Evolutionary conservation across 2,888 invertebrate species (phyloP), one percentile per base, ranked within the genome.

Genomic region (Cephalotes varians): DNA sequence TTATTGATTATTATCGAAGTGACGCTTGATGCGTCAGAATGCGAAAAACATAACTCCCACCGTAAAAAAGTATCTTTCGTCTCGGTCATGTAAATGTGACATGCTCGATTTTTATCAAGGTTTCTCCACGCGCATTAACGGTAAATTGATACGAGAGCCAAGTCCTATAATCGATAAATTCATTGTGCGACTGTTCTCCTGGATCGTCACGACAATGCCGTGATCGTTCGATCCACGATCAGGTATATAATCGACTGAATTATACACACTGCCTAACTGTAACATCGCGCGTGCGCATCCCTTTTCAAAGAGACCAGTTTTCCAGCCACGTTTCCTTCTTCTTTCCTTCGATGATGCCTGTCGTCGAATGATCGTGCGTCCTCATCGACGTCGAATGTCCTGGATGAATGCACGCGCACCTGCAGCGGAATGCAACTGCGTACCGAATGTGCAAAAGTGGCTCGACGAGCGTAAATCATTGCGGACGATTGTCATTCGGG

Each of bases 191-290:
- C 79, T 85, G 62, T 69, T 84, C 44, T 64, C 28, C 51, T 54
- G n/a, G 83, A 84, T 69, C 77, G 69, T 74, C 82, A 62, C 83
- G 79, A 89, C 88, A 91, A 91, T 90, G 83, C 87, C 51, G 67
- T 62, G 85, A 88, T 87, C 81, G n/a, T n/a, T n/a, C n/a, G n/a
- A 85, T 69, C 82, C 84, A 65, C 90, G 88, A 92, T 93, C 92
- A 85, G 87, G 84, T 91, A 91, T 87, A 88, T 91, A 91, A 92
- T 92, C 90, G 88, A 80, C 44, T 74, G 84, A 86, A 91, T 92
- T 91, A 88, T 92, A 84, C 84, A 85, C 86, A 85, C 88, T 82
- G 81, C 73, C 81, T 89, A 90, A 90, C 90, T 87, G 90, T 91
- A 90, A 86, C 90, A 77, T 72, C 83, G 54, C 64, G 60, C 77